Conservation (phyloP, 1,140 invertebrate genomes). For the Ceratitis capitata region DNA sequence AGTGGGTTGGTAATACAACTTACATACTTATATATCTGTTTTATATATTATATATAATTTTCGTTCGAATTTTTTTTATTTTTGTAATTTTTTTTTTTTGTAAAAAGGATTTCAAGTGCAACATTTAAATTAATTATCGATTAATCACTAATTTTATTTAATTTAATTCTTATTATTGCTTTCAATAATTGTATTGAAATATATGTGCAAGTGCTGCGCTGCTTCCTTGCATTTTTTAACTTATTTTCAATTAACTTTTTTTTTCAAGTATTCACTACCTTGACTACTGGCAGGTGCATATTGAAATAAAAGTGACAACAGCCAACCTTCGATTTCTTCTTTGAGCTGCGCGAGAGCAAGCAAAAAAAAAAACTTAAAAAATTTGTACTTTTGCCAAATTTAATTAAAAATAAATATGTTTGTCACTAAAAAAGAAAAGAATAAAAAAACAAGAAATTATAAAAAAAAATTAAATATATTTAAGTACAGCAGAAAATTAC, state of each 20-base stretch:
- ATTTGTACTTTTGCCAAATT: conserved; percentile 14
- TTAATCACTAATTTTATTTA: too few species aligned
- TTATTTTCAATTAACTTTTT: not conserved
- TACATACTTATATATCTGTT: too few species aligned
- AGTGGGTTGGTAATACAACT: too few species aligned
- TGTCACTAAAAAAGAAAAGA: not conserved
- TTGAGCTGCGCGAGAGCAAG: too few species aligned
- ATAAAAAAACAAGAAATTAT: not conserved
- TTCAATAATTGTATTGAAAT: not conserved
- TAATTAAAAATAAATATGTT: conserved; percentile 24
- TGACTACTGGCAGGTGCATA: conserved; percentile 27
- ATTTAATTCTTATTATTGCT: too few species aligned
- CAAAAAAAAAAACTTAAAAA: not conserved
- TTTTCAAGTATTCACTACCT: conserved; percentile 1
- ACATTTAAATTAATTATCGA: not conserved
- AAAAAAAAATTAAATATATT: not conserved
- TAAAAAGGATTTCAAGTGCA: not conserved
- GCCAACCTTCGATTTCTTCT: conserved; percentile 20
- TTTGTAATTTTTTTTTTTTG: too few species aligned
- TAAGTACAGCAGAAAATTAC: not conserved
- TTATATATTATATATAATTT: too few species aligned
- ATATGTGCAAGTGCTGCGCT: not conserved
- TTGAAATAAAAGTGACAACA: conserved; percentile 13
- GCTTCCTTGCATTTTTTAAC: not conserved
- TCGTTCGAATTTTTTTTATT: too few species aligned